Evolutionary conservation across 2,797 vertebrate genomes (phyloP), one percentile per base, ranked within the genome.

Genomic region (Ataeniobius toweri): DNA sequence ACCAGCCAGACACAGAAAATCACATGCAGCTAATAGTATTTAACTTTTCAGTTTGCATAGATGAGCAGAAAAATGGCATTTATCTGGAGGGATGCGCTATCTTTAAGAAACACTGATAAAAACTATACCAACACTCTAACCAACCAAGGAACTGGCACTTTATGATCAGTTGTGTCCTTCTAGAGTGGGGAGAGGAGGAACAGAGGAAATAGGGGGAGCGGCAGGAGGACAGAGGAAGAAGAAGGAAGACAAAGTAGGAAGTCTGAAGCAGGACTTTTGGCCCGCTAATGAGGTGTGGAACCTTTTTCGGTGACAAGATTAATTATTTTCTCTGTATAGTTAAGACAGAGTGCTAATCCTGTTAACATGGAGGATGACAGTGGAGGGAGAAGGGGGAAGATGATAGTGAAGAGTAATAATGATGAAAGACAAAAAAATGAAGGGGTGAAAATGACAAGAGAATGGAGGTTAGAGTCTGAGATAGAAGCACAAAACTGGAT

Each of bases 291-390:
- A 93, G 91, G 77, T 88, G 86, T 88, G 88, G 86, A 93, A 89
- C 89, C 84, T 89, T 94, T 94, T 95, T 95, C 94, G 92, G 92
- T 89, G 93, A 95, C 89, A 88, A 83, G 83, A 92, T 91, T 94
- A 94, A 95, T 95, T 94, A 95, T 94, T 94, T 94, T 91, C 92
- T 89, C 88, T 80, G 86, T 90, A 89, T 92, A 90, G 88, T 94
- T 94, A 93, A 93, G 88, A 90, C 67, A 78, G 89, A 71, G 79
- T 67, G 71, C 87, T 95, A 95, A 95, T 95, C 95, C 91, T 91
- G 93, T 96, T 95, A 95, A 85, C 85, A 82, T 36, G 77, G 81
- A 82, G 82, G 82, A 78, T 31, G 77, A 79, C 71, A 71, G 63
- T 46, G 81, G 70, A 80, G 77, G 71, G 53, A 41, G 68, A 67